These are phyloP conservation scores for Heterodera filipjevi DNA, from an alignment of 2,888 invertebrate species.

Conservation along the genomic window DNA sequence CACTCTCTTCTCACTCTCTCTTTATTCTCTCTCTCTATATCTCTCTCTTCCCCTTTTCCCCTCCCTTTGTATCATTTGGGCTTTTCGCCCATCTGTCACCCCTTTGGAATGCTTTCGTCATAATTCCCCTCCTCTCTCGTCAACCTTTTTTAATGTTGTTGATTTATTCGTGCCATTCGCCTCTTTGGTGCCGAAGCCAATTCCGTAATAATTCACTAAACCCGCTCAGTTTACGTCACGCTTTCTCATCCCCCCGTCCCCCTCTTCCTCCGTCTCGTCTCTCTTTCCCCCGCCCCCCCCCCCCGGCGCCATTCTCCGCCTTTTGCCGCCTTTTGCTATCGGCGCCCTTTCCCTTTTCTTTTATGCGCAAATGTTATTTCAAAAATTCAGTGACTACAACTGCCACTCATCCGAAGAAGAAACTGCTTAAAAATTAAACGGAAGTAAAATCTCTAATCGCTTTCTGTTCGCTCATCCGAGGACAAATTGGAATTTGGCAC, in stretches of 20 bases:
- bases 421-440: too few species aligned
- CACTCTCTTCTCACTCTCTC: too few species aligned
- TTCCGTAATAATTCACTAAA: background rate
- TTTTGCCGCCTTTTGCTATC: too few species aligned
- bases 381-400: too few species aligned
- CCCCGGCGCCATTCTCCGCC: background rate
- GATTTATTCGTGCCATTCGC: background rate
- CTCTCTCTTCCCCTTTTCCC: background rate
- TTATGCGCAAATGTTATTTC: background rate
- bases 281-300: background rate
- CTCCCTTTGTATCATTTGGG: conserved; percentile 2
- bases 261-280: background rate
- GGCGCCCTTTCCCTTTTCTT: too few species aligned
- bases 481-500: background rate
- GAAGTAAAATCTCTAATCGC: background rate
- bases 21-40: too few species aligned
- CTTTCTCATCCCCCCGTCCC: background rate
- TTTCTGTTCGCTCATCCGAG: background rate
- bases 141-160: conserved; percentile 25
- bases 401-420: too few species aligned
- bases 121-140: conserved; percentile 7
- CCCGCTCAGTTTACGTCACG: background rate
- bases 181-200: background rate
- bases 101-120: conserved; percentile 15
- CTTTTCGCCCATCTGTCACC: background rate